A percentile compares a stretch with the other conserved stretches of the same genome.
Conservation (phyloP, 2,888 invertebrate species). For the Hypsopygia costalis region DNA sequence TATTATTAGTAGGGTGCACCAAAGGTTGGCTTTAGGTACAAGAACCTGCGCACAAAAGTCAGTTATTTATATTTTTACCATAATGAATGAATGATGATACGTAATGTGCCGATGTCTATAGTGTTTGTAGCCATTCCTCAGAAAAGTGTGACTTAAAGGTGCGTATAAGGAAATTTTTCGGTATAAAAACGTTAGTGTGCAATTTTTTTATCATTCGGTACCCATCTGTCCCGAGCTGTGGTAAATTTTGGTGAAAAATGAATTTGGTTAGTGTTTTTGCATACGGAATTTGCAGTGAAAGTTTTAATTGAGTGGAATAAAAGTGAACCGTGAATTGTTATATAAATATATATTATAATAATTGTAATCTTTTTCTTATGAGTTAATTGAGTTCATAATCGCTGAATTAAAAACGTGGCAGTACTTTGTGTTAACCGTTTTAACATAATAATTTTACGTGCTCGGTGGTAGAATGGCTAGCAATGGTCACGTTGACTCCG, state of each 20-base stretch:
- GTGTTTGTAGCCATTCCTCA: slow-evolving; percentile 18
- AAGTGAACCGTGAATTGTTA: slow-evolving; percentile 6
- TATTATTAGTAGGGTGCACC: no score
- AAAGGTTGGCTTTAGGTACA: no score
- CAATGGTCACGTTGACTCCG: no score
- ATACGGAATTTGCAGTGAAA: slow-evolving; percentile 8
- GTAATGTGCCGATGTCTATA: slow-evolving; percentile 25
- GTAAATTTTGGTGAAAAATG: slow-evolving; percentile 41
- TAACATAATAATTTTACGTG: no score
- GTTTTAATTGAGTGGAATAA: slow-evolving; percentile 4
- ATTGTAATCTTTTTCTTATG: background rate
- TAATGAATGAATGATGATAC: no score
- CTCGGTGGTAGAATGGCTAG: no score
- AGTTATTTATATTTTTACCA: no score
- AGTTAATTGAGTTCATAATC: background rate
- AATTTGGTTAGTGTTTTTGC: slow-evolving; percentile 53
- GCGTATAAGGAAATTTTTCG: slow-evolving; percentile 43
- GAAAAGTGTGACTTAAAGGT: slow-evolving; percentile 38
- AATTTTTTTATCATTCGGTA: slow-evolving; percentile 48
- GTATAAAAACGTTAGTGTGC: slow-evolving; percentile 59
- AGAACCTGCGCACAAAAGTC: no score
- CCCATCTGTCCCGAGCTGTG: slow-evolving; percentile 29
- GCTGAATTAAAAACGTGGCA: no score
- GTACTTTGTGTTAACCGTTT: no score
- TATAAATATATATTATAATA: background rate